Conservation (phyloP, 2,888 invertebrate species). For the Molorchus minor region DNA sequence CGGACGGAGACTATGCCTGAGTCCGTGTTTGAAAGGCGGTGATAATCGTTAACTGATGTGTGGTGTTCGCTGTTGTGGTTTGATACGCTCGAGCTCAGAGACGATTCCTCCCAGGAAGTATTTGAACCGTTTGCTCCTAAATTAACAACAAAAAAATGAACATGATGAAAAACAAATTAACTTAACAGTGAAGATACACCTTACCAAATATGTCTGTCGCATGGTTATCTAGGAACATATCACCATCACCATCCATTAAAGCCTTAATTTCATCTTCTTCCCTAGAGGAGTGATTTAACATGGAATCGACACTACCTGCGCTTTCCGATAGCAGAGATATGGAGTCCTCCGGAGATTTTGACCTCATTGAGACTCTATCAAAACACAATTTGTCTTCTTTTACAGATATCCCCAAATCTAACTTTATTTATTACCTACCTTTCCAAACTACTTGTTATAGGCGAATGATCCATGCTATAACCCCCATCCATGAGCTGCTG, state of each 20-base stretch:
- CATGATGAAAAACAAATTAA: not conserved
- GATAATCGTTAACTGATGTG: constrained; percentile 51
- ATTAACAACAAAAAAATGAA: constrained; percentile 17
- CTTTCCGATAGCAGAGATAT: constrained; percentile 73
- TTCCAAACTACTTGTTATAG: constrained; percentile 73
- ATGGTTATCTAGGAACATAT: constrained; percentile 54
- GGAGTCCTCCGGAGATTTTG: constrained; percentile 77
- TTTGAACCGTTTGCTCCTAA: constrained; percentile 52
- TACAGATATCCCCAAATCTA: not conserved
- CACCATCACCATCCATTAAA: constrained; percentile 66
- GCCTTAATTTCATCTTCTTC: constrained; percentile 80
- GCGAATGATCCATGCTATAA: constrained; percentile 67
- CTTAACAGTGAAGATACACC: too few relatives aligned
- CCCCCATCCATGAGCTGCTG: constrained; percentile 64
- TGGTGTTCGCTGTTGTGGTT: constrained; percentile 53
- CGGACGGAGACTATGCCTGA: constrained; percentile 72
- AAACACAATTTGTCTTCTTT: not conserved
- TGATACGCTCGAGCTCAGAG: constrained; percentile 54
- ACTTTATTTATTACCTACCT: constrained; percentile 57
- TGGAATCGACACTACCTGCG: constrained; percentile 86
- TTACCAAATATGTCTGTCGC: constrained; percentile 55
- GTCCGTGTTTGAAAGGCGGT: constrained; percentile 63
- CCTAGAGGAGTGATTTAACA: constrained; percentile 86
- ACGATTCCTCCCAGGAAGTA: constrained; percentile 59
- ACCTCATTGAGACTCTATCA: constrained; percentile 75